Conservation (phyloP, 2,797 vertebrate species). For the Podarcis lilfordi region DNA sequence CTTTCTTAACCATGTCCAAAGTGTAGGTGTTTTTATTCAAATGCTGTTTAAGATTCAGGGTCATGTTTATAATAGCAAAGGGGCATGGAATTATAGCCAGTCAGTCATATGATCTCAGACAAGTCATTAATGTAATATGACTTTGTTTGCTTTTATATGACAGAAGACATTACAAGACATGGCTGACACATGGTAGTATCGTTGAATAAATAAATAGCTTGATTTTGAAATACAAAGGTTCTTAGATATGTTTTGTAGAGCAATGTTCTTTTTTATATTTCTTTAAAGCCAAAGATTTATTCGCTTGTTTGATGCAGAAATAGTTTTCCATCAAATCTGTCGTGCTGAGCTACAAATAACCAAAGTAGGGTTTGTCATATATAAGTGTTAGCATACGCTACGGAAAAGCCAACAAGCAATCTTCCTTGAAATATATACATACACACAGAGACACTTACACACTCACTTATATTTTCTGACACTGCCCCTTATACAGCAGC, state of each 20-base stretch:
- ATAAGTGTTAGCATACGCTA: background rate
- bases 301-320: constrained; percentile 39
- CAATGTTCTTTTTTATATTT: constrained; percentile 66
- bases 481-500: constrained; percentile 1
- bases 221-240: constrained; percentile 77
- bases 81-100: constrained; percentile 81
- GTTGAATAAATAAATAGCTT: constrained; percentile 90
- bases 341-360: constrained; percentile 26
- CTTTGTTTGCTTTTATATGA: constrained; percentile 95
- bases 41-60: constrained; percentile 69
- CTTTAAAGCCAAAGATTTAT: constrained; percentile 28
- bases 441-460: background rate
- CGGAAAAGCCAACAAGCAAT: background rate
- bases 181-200: constrained; percentile 83
- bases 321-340: constrained; percentile 32
- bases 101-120: constrained; percentile 77
- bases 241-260: constrained; percentile 72
- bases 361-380: constrained; percentile 13
- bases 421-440: constrained; percentile 1
- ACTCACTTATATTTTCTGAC: background rate
- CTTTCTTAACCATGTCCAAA: constrained; percentile 77
- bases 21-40: constrained; percentile 71
- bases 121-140: constrained; percentile 77
- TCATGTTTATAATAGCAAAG: constrained; percentile 77
- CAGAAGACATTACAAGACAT: constrained; percentile 87